phyloP scores from a whole-genome alignment of 2,888 invertebrate genomes.

The Empis livida region DNA sequence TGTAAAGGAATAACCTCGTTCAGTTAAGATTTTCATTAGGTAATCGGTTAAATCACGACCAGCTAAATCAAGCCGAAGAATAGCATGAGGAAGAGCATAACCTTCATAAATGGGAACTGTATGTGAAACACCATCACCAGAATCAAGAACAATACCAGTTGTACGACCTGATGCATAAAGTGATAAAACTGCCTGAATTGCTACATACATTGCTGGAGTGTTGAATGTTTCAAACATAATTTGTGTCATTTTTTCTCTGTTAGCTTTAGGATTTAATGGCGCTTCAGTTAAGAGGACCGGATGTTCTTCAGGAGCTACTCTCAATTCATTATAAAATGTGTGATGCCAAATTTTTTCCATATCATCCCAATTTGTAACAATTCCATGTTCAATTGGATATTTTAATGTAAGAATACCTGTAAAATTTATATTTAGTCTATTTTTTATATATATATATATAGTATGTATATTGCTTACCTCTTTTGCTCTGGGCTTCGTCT shows the following conservation, averaged over 20 bases:
- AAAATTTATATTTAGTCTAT: no score
- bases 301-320: conserved; percentile 90
- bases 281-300: conserved; percentile 80
- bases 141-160: conserved; percentile 92
- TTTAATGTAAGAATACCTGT: conserved; percentile 79
- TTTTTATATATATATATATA: not conserved
- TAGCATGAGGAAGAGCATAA: conserved; percentile 86
- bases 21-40: conserved; percentile 88
- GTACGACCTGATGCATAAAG: conserved; percentile 94
- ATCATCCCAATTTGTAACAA: conserved; percentile 97
- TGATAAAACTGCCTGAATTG: conserved; percentile 87
- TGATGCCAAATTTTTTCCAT: conserved; percentile 99
- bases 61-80: conserved; percentile 84
- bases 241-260: conserved; percentile 84
- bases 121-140: conserved; percentile 93
- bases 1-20: conserved; percentile 84
- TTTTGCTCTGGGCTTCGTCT: conserved; percentile 75
- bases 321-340: conserved; percentile 96
- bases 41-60: conserved; percentile 88
- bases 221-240: conserved; percentile 92
- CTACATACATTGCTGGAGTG: conserved; percentile 87
- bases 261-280: conserved; percentile 79
- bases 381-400: conserved; percentile 95
- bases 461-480: conserved; percentile 39
- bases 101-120: conserved; percentile 94